These are phyloP conservation scores for Oplegnathus fasciatus DNA, from an alignment of 2,113 vertebrate genomes.

Conservation along the genomic window DNA sequence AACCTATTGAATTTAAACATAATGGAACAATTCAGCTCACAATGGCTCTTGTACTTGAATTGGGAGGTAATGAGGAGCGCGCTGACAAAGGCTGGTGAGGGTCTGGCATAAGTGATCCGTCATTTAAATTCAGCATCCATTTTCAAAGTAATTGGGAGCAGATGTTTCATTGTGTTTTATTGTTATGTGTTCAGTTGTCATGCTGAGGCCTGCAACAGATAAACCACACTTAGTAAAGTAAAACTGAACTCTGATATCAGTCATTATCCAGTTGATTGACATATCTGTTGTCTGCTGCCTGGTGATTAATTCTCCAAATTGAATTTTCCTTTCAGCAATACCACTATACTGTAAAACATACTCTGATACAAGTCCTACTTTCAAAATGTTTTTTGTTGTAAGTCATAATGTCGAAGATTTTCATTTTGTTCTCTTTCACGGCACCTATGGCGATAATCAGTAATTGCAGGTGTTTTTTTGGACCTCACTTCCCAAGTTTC, in stretches of 20 bases:
- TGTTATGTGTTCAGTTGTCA: constrained; percentile 17
- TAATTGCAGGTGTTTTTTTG: no score
- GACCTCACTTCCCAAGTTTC: no score
- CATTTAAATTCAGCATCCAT: constrained; percentile 32
- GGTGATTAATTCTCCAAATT: background rate
- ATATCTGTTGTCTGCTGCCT: background rate
- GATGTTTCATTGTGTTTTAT: constrained; percentile 29
- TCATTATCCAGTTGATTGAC: constrained; percentile 7
- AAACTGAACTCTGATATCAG: background rate
- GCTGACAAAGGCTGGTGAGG: background rate
- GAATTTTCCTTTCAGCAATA: background rate
- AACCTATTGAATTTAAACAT: background rate
- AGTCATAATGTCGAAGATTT: no score
- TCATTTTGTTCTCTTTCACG: no score
- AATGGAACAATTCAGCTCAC: constrained; percentile 3
- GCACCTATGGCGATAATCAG: no score
- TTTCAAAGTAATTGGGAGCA: constrained; percentile 29
- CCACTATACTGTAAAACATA: background rate
- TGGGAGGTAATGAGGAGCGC: background rate
- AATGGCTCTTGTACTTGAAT: constrained; percentile 7
- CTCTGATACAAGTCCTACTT: no score
- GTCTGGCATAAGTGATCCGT: constrained; percentile 8
- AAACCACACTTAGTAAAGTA: background rate
- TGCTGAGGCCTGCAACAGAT: background rate
- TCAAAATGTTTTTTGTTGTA: no score